A percentile compares a stretch with the other conserved stretches of the same genome.
phyloP scores from a whole-genome alignment of 2,888 invertebrate genomes.

The Cheilosia soror region DNA sequence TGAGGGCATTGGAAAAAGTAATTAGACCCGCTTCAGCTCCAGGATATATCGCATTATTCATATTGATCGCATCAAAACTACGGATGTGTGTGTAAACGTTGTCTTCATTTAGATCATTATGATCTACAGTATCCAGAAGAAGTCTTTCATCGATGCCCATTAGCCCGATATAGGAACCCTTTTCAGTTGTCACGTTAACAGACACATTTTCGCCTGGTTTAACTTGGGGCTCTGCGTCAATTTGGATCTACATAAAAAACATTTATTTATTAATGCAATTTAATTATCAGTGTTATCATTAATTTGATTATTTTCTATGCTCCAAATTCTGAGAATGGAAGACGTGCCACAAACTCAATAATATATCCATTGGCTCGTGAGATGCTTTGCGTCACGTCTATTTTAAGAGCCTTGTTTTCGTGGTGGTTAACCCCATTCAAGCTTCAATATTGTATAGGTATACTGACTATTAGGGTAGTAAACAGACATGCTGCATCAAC shows the following conservation, averaged over 20 bases:
- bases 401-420: no score
- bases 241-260: constrained; percentile 43
- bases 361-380: no score
- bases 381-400: no score
- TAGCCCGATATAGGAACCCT: constrained; percentile 92
- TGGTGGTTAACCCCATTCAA: no score
- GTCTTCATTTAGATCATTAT: constrained; percentile 78
- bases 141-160: constrained; percentile 93
- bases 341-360: no score
- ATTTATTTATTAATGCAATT: not conserved
- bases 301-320: not conserved
- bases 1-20: constrained; percentile 80
- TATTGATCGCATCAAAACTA: constrained; percentile 80
- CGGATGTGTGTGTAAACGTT: constrained; percentile 22
- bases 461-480: no score
- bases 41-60: constrained; percentile 80
- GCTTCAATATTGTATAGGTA: no score
- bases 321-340: not conserved
- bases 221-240: constrained; percentile 84
- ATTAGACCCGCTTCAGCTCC: constrained; percentile 67
- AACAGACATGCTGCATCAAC: no score
- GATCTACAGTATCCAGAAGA: constrained; percentile 87
- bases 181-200: constrained; percentile 90
- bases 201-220: constrained; percentile 90
- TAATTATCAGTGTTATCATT: not conserved